Evolutionary conservation across 2,888 invertebrate genomes (phyloP).

Genomic region (Kryphioiulus occultus): DNA sequence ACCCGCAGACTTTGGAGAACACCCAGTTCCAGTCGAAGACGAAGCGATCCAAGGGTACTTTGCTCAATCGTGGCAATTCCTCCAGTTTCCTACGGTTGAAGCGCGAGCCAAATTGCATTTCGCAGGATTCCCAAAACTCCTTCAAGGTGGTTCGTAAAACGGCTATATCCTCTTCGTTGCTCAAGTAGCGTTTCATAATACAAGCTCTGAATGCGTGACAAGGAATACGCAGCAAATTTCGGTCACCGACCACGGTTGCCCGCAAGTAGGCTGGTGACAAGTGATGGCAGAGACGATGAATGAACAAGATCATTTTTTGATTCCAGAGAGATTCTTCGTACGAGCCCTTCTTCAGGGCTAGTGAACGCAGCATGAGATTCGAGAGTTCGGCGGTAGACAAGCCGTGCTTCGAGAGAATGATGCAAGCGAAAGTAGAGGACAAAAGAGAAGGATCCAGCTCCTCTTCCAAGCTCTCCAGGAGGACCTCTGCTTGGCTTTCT

Average conservation of each 20-base stretch:
- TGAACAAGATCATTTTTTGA: neutral
- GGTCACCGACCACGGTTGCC: constrained; percentile 65
- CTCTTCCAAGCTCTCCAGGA: constrained; percentile 74
- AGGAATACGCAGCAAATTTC: constrained; percentile 53
- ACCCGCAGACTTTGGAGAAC: constrained; percentile 79
- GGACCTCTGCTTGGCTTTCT: constrained; percentile 71
- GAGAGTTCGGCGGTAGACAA: constrained; percentile 76
- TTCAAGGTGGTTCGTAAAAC: neutral
- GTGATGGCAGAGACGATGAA: constrained; percentile 29
- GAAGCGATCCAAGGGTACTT: constrained; percentile 69
- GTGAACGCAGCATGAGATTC: neutral
- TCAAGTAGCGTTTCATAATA: neutral
- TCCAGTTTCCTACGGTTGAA: constrained; percentile 78
- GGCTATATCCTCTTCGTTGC: neutral
- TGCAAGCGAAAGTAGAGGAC: constrained; percentile 71
- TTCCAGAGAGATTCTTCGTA: neutral
- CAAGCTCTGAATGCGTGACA: constrained; percentile 52
- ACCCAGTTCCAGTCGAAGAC: constrained; percentile 81
- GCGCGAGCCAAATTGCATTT: constrained; percentile 66
- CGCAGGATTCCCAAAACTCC: constrained; percentile 28
- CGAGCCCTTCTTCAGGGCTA: neutral
- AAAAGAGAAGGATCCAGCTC: constrained; percentile 69
- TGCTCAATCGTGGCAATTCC: constrained; percentile 81
- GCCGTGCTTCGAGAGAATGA: constrained; percentile 79
- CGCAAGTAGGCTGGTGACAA: constrained; percentile 24